These are phyloP conservation scores for Microcebus griseorufus DNA, from an alignment of 2,113 vertebrate species.

Conservation along the genomic window DNA sequence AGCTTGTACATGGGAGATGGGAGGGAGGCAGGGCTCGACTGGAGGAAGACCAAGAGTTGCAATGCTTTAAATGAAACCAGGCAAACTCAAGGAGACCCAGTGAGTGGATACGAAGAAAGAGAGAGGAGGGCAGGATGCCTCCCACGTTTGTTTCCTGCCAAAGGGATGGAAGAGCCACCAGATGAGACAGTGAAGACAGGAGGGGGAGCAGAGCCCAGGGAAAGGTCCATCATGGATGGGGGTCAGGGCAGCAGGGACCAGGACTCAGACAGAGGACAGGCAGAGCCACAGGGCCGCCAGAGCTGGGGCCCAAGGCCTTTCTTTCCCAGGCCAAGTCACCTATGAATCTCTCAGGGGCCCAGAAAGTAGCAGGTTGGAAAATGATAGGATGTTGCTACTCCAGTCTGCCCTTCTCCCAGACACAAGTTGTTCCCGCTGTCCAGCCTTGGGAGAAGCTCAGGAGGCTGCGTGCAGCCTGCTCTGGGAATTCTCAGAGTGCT, in stretches of 20 bases:
- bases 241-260: not conserved
- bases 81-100: not conserved
- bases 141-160: not conserved
- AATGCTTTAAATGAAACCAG: not conserved
- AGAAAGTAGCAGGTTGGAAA: not conserved
- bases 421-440: not conserved
- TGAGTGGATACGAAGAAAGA: not conserved
- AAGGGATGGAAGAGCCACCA: not conserved
- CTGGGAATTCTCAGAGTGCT: not conserved
- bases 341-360: not conserved
- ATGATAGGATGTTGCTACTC: not conserved
- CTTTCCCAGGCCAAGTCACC: not conserved
- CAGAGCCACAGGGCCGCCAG: accelerated
- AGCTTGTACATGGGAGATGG: not conserved
- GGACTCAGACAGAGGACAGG: not conserved
- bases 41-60: not conserved
- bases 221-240: not conserved
- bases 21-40: not conserved
- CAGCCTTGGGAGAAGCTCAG: not conserved
- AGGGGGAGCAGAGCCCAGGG: not conserved
- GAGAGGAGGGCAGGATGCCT: not conserved
- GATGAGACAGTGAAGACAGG: not conserved
- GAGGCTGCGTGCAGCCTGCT: not conserved
- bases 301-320: not conserved
- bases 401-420: not conserved